Base-by-base conservation (phyloP, 2,113 vertebrate genomes). In the Ochotona princeps region DNA sequence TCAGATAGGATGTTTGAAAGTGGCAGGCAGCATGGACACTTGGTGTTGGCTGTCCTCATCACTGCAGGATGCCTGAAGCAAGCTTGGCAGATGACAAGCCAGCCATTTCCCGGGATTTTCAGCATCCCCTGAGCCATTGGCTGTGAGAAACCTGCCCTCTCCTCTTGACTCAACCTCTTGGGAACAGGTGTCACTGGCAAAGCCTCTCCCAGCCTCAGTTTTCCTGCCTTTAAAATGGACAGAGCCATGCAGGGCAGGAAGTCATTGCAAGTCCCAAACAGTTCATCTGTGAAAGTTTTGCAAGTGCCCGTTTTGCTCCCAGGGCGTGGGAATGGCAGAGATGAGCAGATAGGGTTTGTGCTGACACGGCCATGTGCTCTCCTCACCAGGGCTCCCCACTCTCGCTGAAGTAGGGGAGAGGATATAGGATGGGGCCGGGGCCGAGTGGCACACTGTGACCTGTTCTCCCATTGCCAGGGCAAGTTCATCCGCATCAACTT, bases 401-500 rank as follows among this genome's bases (percentile, higher is more conserved):
- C 38, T 44, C 38, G 38, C 38, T 44, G 54, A 18, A 17, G 54
- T 15, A 18, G 54, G 7, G 35, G 49, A 38, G 65, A 14, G 15
- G 35, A 1, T 0, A 7, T 23, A 35, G 57, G 15, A 0, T 14
- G 2, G n/a, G 20, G 49, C 69, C 2, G 3, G 65, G 20, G 49
- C 69, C 2, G 3, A 60, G 75, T 57, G 80, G n/a, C 11, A 13
- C 44, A 8, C 32, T 1, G 0, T 38, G 63, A 93, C 10, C 23
- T 75, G 89, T 86, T 89, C 96, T 96, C 95, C 95, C 69, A 2
- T 97, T 66, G 74, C 35, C 97, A 99, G 98, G 98, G 98, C 81
- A 99, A 99, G 93, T 99, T 99, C 96, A 99, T 99, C 97, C 98
- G 98, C 80, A 99, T 99, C 97, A 99, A 99, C 97, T 99, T 99